These are phyloP conservation scores for Triplophysa rosa DNA, from an alignment of 2,113 vertebrate genomes.

Conservation along the genomic window DNA sequence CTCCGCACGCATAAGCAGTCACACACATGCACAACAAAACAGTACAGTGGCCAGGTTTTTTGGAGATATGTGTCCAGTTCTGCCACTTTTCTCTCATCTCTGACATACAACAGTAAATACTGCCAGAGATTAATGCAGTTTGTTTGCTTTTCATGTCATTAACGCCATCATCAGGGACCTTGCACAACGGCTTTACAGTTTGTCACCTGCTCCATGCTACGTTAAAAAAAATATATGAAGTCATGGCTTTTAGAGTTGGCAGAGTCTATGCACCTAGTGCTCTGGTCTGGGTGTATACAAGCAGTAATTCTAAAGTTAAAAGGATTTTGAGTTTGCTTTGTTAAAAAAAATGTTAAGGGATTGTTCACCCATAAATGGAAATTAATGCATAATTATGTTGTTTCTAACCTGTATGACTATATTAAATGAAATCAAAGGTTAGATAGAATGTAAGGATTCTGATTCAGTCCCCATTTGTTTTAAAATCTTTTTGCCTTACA, in stretches of 20 bases:
- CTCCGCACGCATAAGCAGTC: constrained; percentile 9
- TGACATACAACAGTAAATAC: constrained; percentile 63
- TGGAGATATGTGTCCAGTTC: not conserved
- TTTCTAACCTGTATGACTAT: too few species aligned
- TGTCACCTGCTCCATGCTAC: constrained; percentile 58
- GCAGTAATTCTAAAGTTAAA: not conserved
- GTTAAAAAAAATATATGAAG: constrained; percentile 14
- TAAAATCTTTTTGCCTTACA: too few species aligned
- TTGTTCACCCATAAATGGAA: too few species aligned
- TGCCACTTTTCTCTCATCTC: constrained; percentile 18
- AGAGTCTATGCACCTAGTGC: not conserved
- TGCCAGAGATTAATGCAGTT: constrained; percentile 60
- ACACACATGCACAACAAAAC: not conserved
- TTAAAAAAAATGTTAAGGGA: too few species aligned
- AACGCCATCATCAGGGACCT: constrained; percentile 51
- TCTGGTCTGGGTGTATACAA: not conserved
- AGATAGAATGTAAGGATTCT: too few species aligned
- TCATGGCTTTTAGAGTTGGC: constrained; percentile 8
- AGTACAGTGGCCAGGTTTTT: not conserved
- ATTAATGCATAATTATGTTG: too few species aligned
- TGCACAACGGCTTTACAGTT: constrained; percentile 33
- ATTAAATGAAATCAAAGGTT: too few species aligned
- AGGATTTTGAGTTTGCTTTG: too few species aligned
- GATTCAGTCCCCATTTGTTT: too few species aligned
- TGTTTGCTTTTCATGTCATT: constrained; percentile 67